A percentile compares a stretch with the other conserved stretches of the same genome.
phyloP scores from a whole-genome alignment of 2,113 vertebrate genomes.

The Cyphotilapia sp. region DNA sequence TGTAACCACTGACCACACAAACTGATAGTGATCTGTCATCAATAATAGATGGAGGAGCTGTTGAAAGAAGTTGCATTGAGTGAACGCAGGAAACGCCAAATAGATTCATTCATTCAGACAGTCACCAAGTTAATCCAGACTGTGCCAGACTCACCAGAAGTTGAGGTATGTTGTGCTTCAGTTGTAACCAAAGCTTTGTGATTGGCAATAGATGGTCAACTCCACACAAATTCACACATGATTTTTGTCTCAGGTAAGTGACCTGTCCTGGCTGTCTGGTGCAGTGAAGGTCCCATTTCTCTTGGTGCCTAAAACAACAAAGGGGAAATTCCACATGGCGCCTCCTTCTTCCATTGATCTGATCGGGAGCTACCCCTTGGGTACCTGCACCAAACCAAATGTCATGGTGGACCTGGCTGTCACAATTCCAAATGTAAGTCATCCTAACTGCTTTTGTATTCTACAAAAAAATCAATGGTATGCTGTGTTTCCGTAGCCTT shows the following conservation, averaged over 20 bases:
- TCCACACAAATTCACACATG: background rate
- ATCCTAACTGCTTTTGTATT: background rate
- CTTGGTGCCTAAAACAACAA: conserved; percentile 78
- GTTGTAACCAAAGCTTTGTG: background rate
- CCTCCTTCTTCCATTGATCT: conserved; percentile 78
- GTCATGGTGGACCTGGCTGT: conserved; percentile 83
- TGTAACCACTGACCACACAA: background rate
- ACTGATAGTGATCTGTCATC: background rate
- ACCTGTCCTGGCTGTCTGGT: conserved; percentile 82
- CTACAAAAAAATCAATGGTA: background rate
- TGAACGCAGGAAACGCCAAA: conserved; percentile 78
- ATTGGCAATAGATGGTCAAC: background rate
- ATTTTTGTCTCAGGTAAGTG: conserved; percentile 69
- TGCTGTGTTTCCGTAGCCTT: background rate
- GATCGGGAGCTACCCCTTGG: conserved; percentile 92
- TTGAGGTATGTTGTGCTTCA: conserved; percentile 65
- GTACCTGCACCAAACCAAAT: conserved; percentile 82
- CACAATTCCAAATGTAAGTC: conserved; percentile 85
- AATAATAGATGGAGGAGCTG: conserved; percentile 85
- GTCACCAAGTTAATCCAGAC: conserved; percentile 72
- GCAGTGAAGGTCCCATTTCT: conserved; percentile 81
- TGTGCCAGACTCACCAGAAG: conserved; percentile 72
- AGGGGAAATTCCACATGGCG: conserved; percentile 83
- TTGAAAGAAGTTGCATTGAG: conserved; percentile 87
- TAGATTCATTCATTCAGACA: conserved; percentile 78